Evolutionary conservation across 2,888 invertebrate species (phyloP).

Genomic region (Eudemis profundana): DNA sequence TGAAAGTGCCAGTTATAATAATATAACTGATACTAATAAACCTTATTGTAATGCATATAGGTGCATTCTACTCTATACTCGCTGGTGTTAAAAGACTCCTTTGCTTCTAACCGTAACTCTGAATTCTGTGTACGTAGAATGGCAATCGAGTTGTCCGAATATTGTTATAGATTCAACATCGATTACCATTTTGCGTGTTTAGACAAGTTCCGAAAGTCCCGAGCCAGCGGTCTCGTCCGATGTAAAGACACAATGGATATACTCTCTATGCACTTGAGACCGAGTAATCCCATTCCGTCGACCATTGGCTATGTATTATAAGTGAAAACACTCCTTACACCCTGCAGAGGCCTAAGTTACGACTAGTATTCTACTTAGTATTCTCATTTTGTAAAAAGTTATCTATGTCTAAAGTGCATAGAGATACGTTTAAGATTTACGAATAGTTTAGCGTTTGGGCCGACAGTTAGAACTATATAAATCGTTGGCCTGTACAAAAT

Average conservation of each 20-base stretch:
- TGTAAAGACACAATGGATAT: constrained; percentile 35
- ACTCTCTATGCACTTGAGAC: constrained; percentile 58
- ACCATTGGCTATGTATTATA: constrained; percentile 41
- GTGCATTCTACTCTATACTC: not conserved
- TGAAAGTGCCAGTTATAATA: too few species aligned
- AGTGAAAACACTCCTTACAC: constrained; percentile 26
- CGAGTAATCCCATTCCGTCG: constrained; percentile 36
- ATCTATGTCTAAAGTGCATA: constrained; percentile 61
- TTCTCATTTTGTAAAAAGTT: constrained; percentile 52
- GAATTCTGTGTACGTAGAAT: not conserved
- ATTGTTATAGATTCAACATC: constrained; percentile 20
- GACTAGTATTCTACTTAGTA: constrained; percentile 44
- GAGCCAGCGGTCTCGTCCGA: constrained; percentile 23
- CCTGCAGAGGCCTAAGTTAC: constrained; percentile 51
- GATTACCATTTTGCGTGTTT: constrained; percentile 20
- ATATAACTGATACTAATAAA: not conserved
- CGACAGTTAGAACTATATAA: constrained; percentile 53
- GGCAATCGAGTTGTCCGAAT: constrained; percentile 11
- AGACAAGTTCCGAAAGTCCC: not conserved
- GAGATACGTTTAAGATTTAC: constrained; percentile 53
- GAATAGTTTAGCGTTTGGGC: constrained; percentile 53
- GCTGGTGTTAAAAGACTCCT: not conserved
- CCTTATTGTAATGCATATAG: not conserved
- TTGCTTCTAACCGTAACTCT: not conserved
- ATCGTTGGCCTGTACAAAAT: constrained; percentile 72